Base-by-base conservation (phyloP, 64 coral and sea anemone genomes). In the Anthopleura sola region DNA sequence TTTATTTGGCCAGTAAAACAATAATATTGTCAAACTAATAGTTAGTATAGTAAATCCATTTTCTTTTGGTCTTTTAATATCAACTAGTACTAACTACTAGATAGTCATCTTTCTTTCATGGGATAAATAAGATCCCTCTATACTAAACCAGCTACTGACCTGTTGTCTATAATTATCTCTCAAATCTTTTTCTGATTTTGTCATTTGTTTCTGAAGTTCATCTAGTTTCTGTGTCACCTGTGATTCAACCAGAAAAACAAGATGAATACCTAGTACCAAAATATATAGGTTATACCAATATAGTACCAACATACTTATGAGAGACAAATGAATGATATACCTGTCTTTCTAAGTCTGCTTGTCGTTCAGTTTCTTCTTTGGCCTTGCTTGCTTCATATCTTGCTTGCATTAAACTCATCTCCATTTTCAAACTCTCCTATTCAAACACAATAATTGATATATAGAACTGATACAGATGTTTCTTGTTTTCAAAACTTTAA, bases 381-480 rank as follows among this genome's bases (percentile, higher is more conserved):
- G 94, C 88, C 36, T 83, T 92, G n/a, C 81, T 85, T 82, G 94
- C 94, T 84, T 97, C 90, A 85, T 97, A 85, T 78, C 88, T 92
- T 40, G 94, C 94, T 75, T 97, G 90, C 66, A 97, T 93, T 32
- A 97, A 81, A 78, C 84, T 92, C 33, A 97, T 86, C 78, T 97
- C 94, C 94, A 97, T 93, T 66, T 92, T 92, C 24, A 97, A 86
- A 83, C 94, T 93, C 75, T 97, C 94, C 94, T 97, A 39, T 79
- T 11, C 38, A 44, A 79, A 44, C 21, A 71, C 5, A 34, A 71
- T 44, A 44, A 44, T 0, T 44, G 4, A 44, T 44, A 44, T 44
- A 44, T 44, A 44, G 4, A 44, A 6, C 9, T 6, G 40, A 44
- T 44, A 44, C 4, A 44, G 40, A 44, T 8, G 9, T 44, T 44